Evolutionary conservation across 2,888 invertebrate species (phyloP).

Genomic region (Pollenia angustigena): DNA sequence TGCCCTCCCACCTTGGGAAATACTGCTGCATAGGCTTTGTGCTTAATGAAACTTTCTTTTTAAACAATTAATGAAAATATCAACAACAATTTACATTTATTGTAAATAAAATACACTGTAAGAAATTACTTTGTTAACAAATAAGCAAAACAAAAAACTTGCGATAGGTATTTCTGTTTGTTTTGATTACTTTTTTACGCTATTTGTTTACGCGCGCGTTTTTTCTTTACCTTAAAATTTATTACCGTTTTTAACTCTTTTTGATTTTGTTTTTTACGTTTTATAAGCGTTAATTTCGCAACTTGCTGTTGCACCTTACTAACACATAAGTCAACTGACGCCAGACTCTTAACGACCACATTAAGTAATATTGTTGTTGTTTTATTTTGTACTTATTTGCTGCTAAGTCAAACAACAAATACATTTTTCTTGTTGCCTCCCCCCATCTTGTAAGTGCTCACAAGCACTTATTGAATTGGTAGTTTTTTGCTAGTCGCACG

Average conservation of each 20-base stretch:
- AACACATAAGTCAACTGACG: slow-evolving; percentile 73
- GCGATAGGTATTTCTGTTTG: not conserved
- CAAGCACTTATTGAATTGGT: slow-evolving; percentile 6
- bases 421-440: slow-evolving; percentile 26
- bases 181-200: slow-evolving; percentile 48
- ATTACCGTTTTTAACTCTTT: slow-evolving; percentile 52
- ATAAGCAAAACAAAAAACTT: too few species aligned
- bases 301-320: slow-evolving; percentile 72
- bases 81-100: too few species aligned
- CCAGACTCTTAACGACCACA: slow-evolving; percentile 72
- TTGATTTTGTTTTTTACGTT: not conserved
- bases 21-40: too few species aligned
- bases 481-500: slow-evolving; percentile 40
- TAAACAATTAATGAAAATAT: too few species aligned
- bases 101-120: too few species aligned
- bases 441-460: not conserved
- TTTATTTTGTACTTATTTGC: slow-evolving; percentile 38
- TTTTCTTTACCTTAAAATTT: slow-evolving; percentile 4
- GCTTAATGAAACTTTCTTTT: too few species aligned
- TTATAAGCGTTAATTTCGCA: slow-evolving; percentile 62
- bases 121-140: too few species aligned
- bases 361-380: slow-evolving; percentile 61
- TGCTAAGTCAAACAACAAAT: slow-evolving; percentile 49
- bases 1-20: too few species aligned
- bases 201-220: slow-evolving; percentile 53